A percentile compares a stretch with the other conserved stretches of the same genome.
These are phyloP conservation scores for Taurulus bubalis DNA, from an alignment of 2,113 vertebrate species.

Conservation along the genomic window DNA sequence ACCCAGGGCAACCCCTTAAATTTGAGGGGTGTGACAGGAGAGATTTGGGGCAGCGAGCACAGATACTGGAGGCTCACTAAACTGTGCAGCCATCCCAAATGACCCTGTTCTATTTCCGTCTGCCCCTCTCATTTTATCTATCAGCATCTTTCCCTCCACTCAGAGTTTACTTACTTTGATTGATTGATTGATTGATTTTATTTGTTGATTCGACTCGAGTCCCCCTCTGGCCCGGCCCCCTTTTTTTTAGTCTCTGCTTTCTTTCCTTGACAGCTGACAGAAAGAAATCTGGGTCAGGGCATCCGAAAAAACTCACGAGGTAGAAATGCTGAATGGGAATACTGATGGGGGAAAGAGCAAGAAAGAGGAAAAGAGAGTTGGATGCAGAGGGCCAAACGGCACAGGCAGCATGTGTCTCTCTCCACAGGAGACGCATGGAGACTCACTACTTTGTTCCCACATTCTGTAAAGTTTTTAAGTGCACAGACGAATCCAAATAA, in stretches of 20 bases:
- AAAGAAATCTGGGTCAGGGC: slow-evolving; percentile 58
- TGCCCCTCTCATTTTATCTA: slow-evolving; percentile 36
- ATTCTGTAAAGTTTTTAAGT: slow-evolving; percentile 56
- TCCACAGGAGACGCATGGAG: slow-evolving; percentile 29
- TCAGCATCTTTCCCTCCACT: not conserved
- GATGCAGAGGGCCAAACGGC: slow-evolving; percentile 19
- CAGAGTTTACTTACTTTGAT: slow-evolving; percentile 13
- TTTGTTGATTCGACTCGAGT: slow-evolving; percentile 26
- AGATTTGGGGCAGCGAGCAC: slow-evolving; percentile 26
- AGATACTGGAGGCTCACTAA: slow-evolving; percentile 38
- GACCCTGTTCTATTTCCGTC: slow-evolving; percentile 62
- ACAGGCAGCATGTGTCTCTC: slow-evolving; percentile 23
- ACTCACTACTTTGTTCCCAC: slow-evolving; percentile 51
- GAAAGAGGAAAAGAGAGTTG: slow-evolving; percentile 8
- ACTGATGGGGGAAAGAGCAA: slow-evolving; percentile 25
- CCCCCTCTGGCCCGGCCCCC: not conserved
- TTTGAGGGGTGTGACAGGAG: slow-evolving; percentile 33
- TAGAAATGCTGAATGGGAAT: slow-evolving; percentile 44
- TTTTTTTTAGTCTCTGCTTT: slow-evolving; percentile 16
- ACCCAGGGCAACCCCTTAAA: slow-evolving; percentile 22
- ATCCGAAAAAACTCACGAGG: slow-evolving; percentile 36
- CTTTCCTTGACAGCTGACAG: slow-evolving; percentile 14
- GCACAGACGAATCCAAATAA: slow-evolving; percentile 44
- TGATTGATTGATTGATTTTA: slow-evolving; percentile 46
- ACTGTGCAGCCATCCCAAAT: slow-evolving; percentile 59